Base-by-base conservation (phyloP, 2,797 vertebrate species). In the Podarcis siculus region DNA sequence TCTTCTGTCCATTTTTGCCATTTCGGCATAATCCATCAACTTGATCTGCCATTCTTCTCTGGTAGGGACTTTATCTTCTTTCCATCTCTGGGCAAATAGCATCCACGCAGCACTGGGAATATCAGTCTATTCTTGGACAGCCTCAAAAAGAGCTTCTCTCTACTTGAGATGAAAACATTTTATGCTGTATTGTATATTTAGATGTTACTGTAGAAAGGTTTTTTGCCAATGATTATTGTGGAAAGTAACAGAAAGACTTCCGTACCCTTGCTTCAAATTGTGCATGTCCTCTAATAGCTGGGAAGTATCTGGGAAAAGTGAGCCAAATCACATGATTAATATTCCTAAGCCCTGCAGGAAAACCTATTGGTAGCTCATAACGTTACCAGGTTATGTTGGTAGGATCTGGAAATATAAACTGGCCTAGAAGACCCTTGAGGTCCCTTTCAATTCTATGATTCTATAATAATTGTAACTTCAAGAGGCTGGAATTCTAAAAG, bases 131-230 rank as follows among this genome's bases (percentile, higher is more conserved):
- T 73, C 19, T 37, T 73, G 5, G 12, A 67, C 71, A 73, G 17
- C 32, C 72, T 73, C 32, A 15, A 61, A 73, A 73, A 73, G 5
- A 89, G 42, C 64, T 85, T 67, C 45, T 81, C 67, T 42, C 8
- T 45, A 17, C 13, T 77, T 64, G 32, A 39, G 0, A 0, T 77
- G 75, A 39, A 84, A 32, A 61, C 13, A 35, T 78, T 55, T 49
- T 39, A 49, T 32, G 30, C 17, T n/a, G 15, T n/a, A 77, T n/a
- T 25, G 27, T 55, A 32, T 35, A 86, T 79, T 86, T 25, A 71
- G 39, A 55, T 32, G 27, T 76, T 58, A 42, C 10, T 85, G 23
- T 61, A 2, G 79, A 86, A 81, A 79, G 73, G 19, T 73, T 30
- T 66, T 45, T 73, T 2, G 5, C 17, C 49, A 67, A 12, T n/a